A percentile compares a stretch with the other conserved stretches of the same genome.
These are phyloP conservation scores for Gracilinanus agilis DNA, from an alignment of 2,113 vertebrate species.

Conservation along the genomic window DNA sequence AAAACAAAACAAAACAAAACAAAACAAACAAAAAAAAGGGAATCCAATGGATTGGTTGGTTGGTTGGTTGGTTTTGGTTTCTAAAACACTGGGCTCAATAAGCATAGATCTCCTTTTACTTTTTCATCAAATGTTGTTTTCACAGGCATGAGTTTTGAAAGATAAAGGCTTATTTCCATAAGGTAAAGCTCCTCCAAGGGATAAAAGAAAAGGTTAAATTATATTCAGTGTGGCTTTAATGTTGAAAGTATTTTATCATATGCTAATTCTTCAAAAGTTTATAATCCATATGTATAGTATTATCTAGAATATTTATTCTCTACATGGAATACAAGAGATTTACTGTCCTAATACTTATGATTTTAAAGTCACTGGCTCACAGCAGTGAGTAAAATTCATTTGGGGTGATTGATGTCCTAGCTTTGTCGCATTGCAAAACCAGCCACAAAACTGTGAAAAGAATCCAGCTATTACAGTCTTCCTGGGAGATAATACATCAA, in stretches of 20 bases:
- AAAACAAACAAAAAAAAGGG: background rate
- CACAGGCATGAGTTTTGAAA: background rate
- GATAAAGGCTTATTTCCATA: background rate
- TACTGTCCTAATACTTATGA: slow-evolving; percentile 7
- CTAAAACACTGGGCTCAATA: background rate
- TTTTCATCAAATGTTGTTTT: background rate
- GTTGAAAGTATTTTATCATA: background rate
- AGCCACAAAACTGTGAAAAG: slow-evolving; percentile 24
- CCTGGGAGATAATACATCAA: background rate
- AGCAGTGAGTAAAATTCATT: background rate
- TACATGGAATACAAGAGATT: background rate
- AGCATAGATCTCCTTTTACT: background rate
- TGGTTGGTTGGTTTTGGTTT: no score
- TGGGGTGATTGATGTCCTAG: background rate
- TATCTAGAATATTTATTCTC: background rate
- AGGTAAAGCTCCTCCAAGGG: background rate
- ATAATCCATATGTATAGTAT: background rate
- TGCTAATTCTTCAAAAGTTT: slow-evolving; percentile 25
- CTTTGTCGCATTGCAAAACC: background rate
- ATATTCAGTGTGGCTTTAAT: background rate
- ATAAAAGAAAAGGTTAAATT: background rate
- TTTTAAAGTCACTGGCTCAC: background rate
- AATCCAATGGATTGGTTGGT: background rate
- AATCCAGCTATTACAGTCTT: background rate
- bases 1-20: no score